Evolutionary conservation across 2,888 invertebrate genomes (phyloP), one percentile per base, ranked within the genome.

Genomic region (Xanthostigma xanthostigma): DNA sequence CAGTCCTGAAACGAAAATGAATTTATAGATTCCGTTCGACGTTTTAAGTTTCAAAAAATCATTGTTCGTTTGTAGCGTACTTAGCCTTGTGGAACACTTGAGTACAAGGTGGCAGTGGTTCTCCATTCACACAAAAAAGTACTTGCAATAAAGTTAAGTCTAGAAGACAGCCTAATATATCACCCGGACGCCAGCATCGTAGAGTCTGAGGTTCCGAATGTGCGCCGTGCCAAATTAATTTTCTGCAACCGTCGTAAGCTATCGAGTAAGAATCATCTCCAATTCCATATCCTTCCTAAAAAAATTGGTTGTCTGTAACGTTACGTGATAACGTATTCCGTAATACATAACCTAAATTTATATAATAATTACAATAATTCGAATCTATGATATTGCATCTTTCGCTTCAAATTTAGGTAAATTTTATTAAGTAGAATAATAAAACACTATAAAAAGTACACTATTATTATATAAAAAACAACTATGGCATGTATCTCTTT

Each of bases 181-280:
- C 90, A 10, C 93, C 92, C 42, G 90, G 78, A 59, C 75, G 72
- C 94, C 94, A 94, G 48, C 77, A 70, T 0, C 75, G 71, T 41
- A 77, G 63, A 40, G 66, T 65, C 17, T 69, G 68, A 9, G 79
- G 73, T 48, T 78, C 73, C 49, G 83, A 79, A 55, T 78, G 78
- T 0, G 92, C 93, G 61, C 86, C 84, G 65, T 90, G 82, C 94
- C 94, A 95, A 52, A 93, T 79, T 49, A 92, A 69, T 63, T 82
- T 80, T 40, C 94, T 76, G 64, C 93, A 94, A 1, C 95, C 95
- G 66, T 95, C 95, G 65, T 91, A 94, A 0, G 92, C 86, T 51
- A 94, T 69, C 0, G 92, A 92, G 68, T 77, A 88, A 53, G 82
- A 75, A 62, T 94, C 94, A 62, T 94, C 94, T 8, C 94, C 94